Evolutionary conservation across 1,140 invertebrate species (phyloP).

Genomic region (Pseudomyrmex dendroicus): DNA sequence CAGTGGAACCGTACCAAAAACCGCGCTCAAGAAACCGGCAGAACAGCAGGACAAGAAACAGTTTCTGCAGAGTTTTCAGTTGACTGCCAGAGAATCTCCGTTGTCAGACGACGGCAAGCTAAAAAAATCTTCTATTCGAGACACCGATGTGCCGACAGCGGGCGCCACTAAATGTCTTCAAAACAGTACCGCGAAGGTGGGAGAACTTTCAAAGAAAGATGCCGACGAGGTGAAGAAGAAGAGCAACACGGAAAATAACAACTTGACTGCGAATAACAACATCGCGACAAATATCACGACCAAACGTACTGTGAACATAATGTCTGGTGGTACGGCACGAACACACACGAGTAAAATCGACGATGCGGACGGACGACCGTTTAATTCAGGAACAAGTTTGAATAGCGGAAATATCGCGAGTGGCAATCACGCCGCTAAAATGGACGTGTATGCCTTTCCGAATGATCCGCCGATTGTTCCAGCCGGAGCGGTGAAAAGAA

Average conservation of each 20-base stretch:
- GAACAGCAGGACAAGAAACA: slow-evolving; percentile 79
- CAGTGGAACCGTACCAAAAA: slow-evolving; percentile 40
- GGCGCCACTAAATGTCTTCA: not conserved
- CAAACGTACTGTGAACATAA: slow-evolving; percentile 42
- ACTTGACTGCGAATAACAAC: slow-evolving; percentile 28
- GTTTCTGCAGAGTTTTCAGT: slow-evolving; percentile 78
- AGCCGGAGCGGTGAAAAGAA: slow-evolving; percentile 79
- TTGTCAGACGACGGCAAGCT: not conserved
- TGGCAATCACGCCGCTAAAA: slow-evolving; percentile 52
- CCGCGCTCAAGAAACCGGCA: slow-evolving; percentile 64
- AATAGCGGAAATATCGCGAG: slow-evolving; percentile 22
- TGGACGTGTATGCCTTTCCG: slow-evolving; percentile 79
- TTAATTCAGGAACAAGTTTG: slow-evolving; percentile 34
- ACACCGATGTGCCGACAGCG: not conserved
- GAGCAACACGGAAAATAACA: slow-evolving; percentile 43
- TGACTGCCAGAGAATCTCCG: slow-evolving; percentile 69
- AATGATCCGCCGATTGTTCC: slow-evolving; percentile 73
- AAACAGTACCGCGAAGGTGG: slow-evolving; percentile 29
- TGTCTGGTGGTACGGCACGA: slow-evolving; percentile 13
- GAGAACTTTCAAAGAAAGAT: not conserved
- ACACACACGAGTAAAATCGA: slow-evolving; percentile 38
- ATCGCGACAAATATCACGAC: not conserved
- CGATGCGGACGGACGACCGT: slow-evolving; percentile 35
- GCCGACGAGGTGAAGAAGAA: slow-evolving; percentile 54
- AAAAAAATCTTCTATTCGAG: not conserved